Percentiles rank a stretch among this genome's conserved stretches.
phyloP scores from a whole-genome alignment of 2,888 invertebrate species.

The Microplitis manilae region DNA sequence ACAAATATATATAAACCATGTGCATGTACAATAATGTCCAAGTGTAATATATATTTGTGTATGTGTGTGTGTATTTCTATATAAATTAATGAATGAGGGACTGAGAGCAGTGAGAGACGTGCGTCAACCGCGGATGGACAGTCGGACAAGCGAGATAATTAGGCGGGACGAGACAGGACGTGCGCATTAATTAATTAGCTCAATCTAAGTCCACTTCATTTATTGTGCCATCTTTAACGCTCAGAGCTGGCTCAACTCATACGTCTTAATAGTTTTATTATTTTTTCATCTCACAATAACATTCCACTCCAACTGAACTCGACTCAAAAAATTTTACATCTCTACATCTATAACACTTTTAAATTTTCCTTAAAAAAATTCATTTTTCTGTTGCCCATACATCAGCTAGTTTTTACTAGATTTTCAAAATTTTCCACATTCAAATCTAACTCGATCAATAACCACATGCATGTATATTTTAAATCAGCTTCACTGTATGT shows the following conservation, averaged over 20 bases:
- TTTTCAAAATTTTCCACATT: too few species aligned
- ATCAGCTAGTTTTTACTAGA: too few species aligned
- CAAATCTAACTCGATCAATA: too few species aligned
- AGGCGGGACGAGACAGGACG: conserved; percentile 70
- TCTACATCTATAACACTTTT: too few species aligned
- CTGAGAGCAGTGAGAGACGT: conserved; percentile 28
- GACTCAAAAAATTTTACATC: too few species aligned
- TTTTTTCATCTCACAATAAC: not conserved
- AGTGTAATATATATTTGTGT: not conserved
- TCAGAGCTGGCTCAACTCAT: conserved; percentile 9
- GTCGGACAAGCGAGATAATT: conserved; percentile 70
- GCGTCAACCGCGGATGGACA: conserved; percentile 27
- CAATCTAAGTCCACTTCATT: conserved; percentile 70
- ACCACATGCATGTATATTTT: too few species aligned
- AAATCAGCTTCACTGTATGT: too few species aligned
- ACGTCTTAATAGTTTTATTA: not conserved
- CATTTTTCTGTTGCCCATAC: not conserved
- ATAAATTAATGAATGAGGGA: conserved; percentile 38
- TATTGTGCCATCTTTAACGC: conserved; percentile 55
- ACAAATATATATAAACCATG: conserved; percentile 14
- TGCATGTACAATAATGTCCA: not conserved
- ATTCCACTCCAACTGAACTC: not conserved
- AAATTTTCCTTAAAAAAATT: too few species aligned
- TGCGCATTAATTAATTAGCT: conserved; percentile 71
- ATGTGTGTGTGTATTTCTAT: conserved; percentile 8